phyloP scores from a whole-genome alignment of 2,888 invertebrate genomes.

The Drosophila meridionalis region DNA sequence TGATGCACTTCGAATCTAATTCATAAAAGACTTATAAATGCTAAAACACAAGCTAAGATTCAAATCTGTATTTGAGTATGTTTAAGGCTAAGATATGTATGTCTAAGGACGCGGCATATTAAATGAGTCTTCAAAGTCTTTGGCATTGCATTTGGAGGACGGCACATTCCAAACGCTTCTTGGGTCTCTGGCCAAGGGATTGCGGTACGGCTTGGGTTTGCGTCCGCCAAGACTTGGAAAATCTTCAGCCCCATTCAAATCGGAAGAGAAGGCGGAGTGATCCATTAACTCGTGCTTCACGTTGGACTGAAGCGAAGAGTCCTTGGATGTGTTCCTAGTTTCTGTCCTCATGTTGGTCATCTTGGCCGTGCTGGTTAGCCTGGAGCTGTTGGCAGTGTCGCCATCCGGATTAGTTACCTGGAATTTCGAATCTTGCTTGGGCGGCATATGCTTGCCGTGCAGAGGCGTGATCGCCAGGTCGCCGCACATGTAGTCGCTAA shows the following conservation, averaged over 20 bases:
- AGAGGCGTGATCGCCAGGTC: constrained; percentile 84
- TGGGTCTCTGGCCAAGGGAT: too few species aligned
- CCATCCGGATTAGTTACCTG: neutral
- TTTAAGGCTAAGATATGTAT: neutral
- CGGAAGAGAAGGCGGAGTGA: constrained; percentile 23
- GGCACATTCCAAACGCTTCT: constrained; percentile 34
- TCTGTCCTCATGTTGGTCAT: too few species aligned
- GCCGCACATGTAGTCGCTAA: constrained; percentile 85
- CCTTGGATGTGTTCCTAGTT: neutral
- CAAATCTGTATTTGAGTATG: neutral
- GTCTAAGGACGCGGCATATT: constrained; percentile 23
- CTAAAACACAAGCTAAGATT: neutral
- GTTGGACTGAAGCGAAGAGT: neutral
- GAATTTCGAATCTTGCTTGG: constrained; percentile 46
- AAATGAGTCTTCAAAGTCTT: constrained; percentile 17
- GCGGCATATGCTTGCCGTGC: constrained; percentile 85
- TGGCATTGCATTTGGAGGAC: neutral
- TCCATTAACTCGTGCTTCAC: constrained; percentile 35
- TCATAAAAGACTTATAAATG: too few species aligned
- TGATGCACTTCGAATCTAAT: neutral
- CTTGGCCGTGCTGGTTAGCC: neutral
- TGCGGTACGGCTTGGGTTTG: neutral
- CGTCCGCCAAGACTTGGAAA: constrained; percentile 47
- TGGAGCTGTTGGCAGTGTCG: neutral
- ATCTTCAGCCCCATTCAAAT: constrained; percentile 1